A percentile compares a stretch with the other conserved stretches of the same genome.
phyloP scores from a whole-genome alignment of 2,113 vertebrate genomes.

The Atractosteus spatula region DNA sequence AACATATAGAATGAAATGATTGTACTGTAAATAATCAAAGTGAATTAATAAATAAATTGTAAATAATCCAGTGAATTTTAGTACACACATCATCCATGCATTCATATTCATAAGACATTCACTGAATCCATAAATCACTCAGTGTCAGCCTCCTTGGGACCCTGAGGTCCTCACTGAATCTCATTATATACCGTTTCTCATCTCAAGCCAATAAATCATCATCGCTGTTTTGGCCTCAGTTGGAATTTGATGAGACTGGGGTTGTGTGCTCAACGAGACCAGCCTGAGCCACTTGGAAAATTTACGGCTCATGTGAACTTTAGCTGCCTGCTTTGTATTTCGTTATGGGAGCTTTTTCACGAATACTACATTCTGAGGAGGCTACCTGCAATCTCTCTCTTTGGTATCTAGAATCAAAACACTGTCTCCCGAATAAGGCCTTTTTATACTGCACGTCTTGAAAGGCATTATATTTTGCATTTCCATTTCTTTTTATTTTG shows the following conservation, averaged over 20 bases:
- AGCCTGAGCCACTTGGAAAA: neutral
- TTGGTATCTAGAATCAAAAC: too few relatives aligned
- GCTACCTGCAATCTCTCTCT: too few relatives aligned
- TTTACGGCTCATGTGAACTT: neutral
- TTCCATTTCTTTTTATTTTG: too few relatives aligned
- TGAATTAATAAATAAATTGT: too few relatives aligned
- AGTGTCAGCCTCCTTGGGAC: neutral
- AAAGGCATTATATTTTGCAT: too few relatives aligned
- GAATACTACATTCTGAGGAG: too few relatives aligned
- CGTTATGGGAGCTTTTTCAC: neutral
- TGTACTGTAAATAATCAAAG: neutral
- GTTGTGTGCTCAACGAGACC: neutral
- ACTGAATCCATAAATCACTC: neutral
- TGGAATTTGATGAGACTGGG: neutral
- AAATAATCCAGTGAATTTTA: too few relatives aligned
- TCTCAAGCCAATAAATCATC: neutral
- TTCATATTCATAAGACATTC: neutral
- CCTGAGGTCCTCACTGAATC: neutral
- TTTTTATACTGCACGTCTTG: too few relatives aligned
- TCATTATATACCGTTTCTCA: constrained; percentile 6
- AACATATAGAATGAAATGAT: neutral
- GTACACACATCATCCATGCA: too few relatives aligned
- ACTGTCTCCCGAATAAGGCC: too few relatives aligned
- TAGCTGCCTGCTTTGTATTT: neutral
- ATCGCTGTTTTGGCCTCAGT: neutral